phyloP scores from a whole-genome alignment of 2,888 invertebrate genomes.

The Leptinotarsa peninsularis region DNA sequence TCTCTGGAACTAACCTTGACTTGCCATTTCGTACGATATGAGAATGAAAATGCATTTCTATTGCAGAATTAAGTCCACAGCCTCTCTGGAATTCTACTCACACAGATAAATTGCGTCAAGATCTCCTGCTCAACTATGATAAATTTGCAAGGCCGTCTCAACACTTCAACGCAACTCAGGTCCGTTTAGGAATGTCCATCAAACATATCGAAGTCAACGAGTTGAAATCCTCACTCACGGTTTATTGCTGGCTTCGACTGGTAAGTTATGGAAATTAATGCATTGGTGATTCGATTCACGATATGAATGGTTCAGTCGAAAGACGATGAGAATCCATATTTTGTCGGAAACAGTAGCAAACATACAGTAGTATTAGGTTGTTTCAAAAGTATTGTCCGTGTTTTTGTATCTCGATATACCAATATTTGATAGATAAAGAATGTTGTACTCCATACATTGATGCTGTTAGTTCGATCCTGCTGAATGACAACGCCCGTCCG shows the following conservation, averaged over 20 bases:
- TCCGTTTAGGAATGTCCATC: constrained; percentile 71
- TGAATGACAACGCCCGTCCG: no score
- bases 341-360: no score
- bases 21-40: not conserved
- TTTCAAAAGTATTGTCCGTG: no score
- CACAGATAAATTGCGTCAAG: constrained; percentile 70
- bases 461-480: no score
- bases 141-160: constrained; percentile 70
- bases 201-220: constrained; percentile 78
- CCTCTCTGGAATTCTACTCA: constrained; percentile 70
- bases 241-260: constrained; percentile 73
- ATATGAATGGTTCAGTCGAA: no score
- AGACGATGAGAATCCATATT: no score
- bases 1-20: constrained; percentile 13
- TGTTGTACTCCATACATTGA: no score
- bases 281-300: no score
- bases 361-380: no score
- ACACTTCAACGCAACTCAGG: constrained; percentile 68
- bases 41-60: constrained; percentile 15
- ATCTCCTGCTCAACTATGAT: constrained; percentile 71
- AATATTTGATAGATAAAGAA: no score
- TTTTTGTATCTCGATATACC: no score
- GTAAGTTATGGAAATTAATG: constrained; percentile 65
- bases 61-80: constrained; percentile 59
- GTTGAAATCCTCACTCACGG: constrained; percentile 70